Evolutionary conservation across 2,888 invertebrate species (phyloP).

Genomic region (Hofmannophila pseudospretella): DNA sequence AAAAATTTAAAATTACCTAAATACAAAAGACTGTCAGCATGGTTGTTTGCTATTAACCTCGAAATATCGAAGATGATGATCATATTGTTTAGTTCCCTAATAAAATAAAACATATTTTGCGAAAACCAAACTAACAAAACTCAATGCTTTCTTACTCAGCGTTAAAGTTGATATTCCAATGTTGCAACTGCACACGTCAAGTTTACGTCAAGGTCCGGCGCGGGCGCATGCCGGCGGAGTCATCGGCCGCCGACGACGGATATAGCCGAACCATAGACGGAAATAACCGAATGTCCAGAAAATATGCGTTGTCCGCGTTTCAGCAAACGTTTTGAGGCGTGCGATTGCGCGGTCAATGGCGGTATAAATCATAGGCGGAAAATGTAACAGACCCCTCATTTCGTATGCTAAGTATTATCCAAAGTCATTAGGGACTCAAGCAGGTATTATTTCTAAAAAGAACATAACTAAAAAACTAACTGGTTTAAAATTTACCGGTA

Average conservation of each 20-base stretch:
- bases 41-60: too few species aligned
- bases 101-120: neutral
- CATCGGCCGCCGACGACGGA: constrained; percentile 69
- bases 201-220: constrained; percentile 59
- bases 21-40: too few species aligned
- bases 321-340: constrained; percentile 44
- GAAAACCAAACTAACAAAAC: neutral
- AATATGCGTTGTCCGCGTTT: constrained; percentile 54
- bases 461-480: too few species aligned
- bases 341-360: constrained; percentile 42
- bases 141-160: constrained; percentile 18
- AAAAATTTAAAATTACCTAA: too few species aligned
- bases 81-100: too few species aligned
- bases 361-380: constrained; percentile 17
- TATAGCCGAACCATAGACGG: constrained; percentile 64
- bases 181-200: constrained; percentile 21
- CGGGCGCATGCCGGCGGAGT: constrained; percentile 60
- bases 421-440: too few species aligned
- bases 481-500: too few species aligned
- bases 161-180: constrained; percentile 28
- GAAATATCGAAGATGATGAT: too few species aligned
- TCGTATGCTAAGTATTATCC: neutral
- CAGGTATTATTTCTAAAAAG: too few species aligned
- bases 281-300: constrained; percentile 69
- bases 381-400: constrained; percentile 1